phyloP scores from a whole-genome alignment of 2,888 invertebrate species.

The Tribolium freemani region DNA sequence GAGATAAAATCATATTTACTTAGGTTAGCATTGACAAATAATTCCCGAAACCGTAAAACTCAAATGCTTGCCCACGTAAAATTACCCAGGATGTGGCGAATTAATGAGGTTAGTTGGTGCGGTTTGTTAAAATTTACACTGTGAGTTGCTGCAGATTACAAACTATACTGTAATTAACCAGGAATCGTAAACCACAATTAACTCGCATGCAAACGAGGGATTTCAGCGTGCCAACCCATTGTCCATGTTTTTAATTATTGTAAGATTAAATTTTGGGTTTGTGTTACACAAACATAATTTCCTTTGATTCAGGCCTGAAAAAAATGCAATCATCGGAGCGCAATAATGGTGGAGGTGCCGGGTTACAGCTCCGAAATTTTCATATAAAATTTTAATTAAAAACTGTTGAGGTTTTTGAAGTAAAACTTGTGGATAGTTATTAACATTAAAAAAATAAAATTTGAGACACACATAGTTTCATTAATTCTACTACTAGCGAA shows the following conservation, averaged over 20 bases:
- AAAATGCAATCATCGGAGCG: not conserved
- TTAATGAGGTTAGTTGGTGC: slow-evolving; percentile 11
- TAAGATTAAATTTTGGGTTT: no score
- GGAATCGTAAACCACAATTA: slow-evolving; percentile 1
- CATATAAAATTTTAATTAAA: not conserved
- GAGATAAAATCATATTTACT: not conserved
- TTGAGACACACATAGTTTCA: no score
- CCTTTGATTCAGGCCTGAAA: not conserved
- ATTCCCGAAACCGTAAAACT: not conserved
- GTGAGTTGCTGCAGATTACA: not conserved
- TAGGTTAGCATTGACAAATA: not conserved
- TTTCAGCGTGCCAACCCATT: not conserved
- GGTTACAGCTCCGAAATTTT: not conserved
- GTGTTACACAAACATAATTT: not conserved
- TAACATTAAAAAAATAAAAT: no score
- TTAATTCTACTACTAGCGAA: no score
- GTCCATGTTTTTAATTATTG: not conserved
- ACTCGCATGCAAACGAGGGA: not conserved
- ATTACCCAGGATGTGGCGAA: slow-evolving; percentile 2
- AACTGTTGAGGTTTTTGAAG: no score
- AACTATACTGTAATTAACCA: not conserved
- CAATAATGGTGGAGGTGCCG: slow-evolving; percentile 1
- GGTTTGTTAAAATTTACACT: slow-evolving; percentile 19
- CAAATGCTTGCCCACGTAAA: not conserved
- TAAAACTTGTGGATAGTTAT: no score